A percentile compares a stretch with the other conserved stretches of the same genome.
Conservation (phyloP, 2,797 vertebrate species). For the Sebastiscus tertius region DNA sequence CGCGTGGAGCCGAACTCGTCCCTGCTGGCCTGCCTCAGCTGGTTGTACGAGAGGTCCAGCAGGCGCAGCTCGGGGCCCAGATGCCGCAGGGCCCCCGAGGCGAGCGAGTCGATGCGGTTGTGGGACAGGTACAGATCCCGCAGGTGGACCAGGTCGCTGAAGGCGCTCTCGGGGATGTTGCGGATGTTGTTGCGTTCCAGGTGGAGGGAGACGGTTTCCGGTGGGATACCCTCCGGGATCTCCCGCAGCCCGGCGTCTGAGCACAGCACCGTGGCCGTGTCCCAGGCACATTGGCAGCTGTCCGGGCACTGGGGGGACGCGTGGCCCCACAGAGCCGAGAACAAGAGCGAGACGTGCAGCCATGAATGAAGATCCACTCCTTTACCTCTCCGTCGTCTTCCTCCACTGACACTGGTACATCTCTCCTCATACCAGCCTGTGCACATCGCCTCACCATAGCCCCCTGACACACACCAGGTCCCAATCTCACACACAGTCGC, state of each 20-base stretch:
- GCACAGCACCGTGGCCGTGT: slow-evolving; percentile 81
- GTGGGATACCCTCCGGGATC: slow-evolving; percentile 81
- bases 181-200: slow-evolving; percentile 85
- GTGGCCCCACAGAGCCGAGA: slow-evolving; percentile 60
- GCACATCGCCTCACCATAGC: slow-evolving; percentile 82
- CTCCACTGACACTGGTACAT: slow-evolving; percentile 43
- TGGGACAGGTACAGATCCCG: slow-evolving; percentile 84
- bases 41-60: slow-evolving; percentile 85
- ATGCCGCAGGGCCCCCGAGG: slow-evolving; percentile 78
- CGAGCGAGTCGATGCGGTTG: slow-evolving; percentile 83
- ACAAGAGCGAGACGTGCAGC: slow-evolving; percentile 57
- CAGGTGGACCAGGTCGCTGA: slow-evolving; percentile 78
- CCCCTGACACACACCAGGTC: slow-evolving; percentile 62
- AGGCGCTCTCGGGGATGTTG: slow-evolving; percentile 77
- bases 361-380: slow-evolving; percentile 45
- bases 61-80: slow-evolving; percentile 79
- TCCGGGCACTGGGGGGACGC: slow-evolving; percentile 57
- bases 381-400: slow-evolving; percentile 21
- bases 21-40: slow-evolving; percentile 71
- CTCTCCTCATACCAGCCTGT: slow-evolving; percentile 70
- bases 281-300: slow-evolving; percentile 76
- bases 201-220: slow-evolving; percentile 81
- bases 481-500: slow-evolving; percentile 34
- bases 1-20: slow-evolving; percentile 74
- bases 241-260: slow-evolving; percentile 77